Evolutionary conservation across 1,140 invertebrate genomes (phyloP).

Genomic region (Dendroctonus valens): DNA sequence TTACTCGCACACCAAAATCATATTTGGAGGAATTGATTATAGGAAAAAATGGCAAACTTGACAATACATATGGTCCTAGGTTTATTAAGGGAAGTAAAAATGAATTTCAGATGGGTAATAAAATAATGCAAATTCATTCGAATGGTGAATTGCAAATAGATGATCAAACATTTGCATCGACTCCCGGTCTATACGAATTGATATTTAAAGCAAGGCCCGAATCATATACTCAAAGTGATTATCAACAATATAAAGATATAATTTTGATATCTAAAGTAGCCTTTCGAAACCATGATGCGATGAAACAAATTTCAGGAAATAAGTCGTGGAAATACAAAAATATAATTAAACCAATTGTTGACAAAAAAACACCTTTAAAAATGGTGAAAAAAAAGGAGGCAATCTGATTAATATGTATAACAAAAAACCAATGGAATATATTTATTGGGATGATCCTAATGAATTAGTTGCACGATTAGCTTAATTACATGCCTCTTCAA

Average conservation of each 20-base stretch:
- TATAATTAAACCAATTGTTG: neutral
- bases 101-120: neutral
- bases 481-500: constrained; percentile 1
- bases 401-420: neutral
- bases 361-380: neutral
- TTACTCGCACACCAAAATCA: no score
- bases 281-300: neutral
- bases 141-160: neutral
- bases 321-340: neutral
- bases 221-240: neutral
- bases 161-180: neutral
- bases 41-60: no score
- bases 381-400: neutral
- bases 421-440: constrained; percentile 1
- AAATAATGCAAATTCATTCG: no score
- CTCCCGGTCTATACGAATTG: neutral
- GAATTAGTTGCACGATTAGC: neutral
- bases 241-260: neutral
- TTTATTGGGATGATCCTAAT: constrained; percentile 3
- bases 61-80: neutral
- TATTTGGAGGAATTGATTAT: no score
- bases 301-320: neutral
- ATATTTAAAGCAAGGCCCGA: neutral
- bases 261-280: neutral
- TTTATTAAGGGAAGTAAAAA: neutral